These are phyloP conservation scores for Chromoteleia sp. DNA, from an alignment of 2,888 invertebrate species.

Conservation along the genomic window DNA sequence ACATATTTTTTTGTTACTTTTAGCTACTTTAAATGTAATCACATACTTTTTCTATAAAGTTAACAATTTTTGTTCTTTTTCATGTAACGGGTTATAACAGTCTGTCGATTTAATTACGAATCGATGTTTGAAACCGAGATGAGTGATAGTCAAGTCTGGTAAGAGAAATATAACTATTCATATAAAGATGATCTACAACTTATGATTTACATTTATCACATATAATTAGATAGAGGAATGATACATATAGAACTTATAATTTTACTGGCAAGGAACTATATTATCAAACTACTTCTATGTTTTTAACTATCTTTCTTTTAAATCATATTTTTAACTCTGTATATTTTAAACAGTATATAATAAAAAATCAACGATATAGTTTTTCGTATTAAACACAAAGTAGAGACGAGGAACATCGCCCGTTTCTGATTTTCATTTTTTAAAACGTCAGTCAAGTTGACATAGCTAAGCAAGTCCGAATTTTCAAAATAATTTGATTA, in stretches of 20 bases:
- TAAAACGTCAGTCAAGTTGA: too few relatives aligned
- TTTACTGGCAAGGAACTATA: constrained; percentile 40
- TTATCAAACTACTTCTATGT: constrained; percentile 15
- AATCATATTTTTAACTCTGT: too few relatives aligned
- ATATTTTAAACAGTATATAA: too few relatives aligned
- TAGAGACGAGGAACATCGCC: constrained; percentile 49
- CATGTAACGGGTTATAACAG: constrained; percentile 47
- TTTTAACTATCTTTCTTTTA: background rate
- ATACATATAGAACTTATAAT: constrained; percentile 40
- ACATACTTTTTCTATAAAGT: constrained; percentile 6
- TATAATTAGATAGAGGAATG: constrained; percentile 11
- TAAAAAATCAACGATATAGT: too few relatives aligned
- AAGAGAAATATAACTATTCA: constrained; percentile 33
- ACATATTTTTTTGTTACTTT: too few relatives aligned
- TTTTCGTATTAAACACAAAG: background rate
- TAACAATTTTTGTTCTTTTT: constrained; percentile 47
- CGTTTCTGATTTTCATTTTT: constrained; percentile 30
- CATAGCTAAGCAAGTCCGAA: too few relatives aligned
- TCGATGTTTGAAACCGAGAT: constrained; percentile 38
- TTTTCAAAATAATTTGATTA: too few relatives aligned
- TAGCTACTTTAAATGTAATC: background rate
- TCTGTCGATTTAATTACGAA: constrained; percentile 43
- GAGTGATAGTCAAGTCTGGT: constrained; percentile 44
- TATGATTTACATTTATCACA: background rate
- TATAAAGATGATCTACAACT: constrained; percentile 7